Evolutionary conservation across 2,797 vertebrate genomes (phyloP).

Genomic region (Falco concolor): DNA sequence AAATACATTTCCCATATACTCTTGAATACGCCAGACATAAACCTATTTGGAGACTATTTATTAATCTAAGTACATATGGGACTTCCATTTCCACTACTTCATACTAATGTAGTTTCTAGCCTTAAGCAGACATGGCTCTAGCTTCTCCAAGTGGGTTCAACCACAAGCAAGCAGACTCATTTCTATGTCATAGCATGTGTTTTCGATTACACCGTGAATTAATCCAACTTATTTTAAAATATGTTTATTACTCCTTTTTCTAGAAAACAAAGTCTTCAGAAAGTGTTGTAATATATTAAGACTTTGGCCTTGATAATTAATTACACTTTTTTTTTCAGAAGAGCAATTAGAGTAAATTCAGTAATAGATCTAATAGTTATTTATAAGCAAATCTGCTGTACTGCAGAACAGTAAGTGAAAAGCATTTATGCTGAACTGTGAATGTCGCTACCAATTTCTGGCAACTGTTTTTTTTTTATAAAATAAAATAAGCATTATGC

Average conservation of each 20-base stretch:
- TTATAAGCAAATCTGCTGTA: not conserved
- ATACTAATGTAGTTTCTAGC: not conserved
- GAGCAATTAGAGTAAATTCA: not conserved
- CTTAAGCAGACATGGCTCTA: not conserved
- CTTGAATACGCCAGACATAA: not conserved
- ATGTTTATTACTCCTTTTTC: not conserved
- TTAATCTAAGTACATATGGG: constrained; percentile 4
- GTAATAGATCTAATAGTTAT: not conserved
- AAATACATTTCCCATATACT: not conserved
- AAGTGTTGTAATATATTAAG: not conserved
- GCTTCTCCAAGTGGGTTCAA: not conserved
- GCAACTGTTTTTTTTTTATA: not conserved
- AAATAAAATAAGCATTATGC: not conserved
- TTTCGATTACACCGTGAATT: not conserved
- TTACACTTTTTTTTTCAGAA: not conserved
- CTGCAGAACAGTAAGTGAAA: not conserved
- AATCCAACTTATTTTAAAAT: not conserved
- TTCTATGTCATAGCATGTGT: not conserved
- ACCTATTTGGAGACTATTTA: not conserved
- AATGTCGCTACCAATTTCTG: not conserved
- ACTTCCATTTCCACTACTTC: not conserved
- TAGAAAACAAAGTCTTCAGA: not conserved
- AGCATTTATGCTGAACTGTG: not conserved
- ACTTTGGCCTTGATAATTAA: not conserved
- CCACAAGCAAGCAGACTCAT: not conserved